Base-by-base conservation (phyloP, 92 coral and sea anemone species). In the Hydrozoanthus gracilis region DNA sequence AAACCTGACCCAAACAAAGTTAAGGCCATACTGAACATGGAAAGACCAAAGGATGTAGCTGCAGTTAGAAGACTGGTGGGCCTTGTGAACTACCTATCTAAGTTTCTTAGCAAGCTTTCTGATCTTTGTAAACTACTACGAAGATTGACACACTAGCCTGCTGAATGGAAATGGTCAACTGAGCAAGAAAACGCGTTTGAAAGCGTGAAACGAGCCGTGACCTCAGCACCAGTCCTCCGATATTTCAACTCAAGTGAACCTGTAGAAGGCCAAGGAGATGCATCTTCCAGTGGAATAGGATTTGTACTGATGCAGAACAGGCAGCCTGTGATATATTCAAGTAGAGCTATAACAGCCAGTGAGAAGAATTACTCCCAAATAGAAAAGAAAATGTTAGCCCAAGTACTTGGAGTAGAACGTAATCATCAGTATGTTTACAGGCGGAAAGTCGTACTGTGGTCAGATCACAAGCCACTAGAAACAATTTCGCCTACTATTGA, bases 31-130 rank as follows among this genome's bases (percentile, higher is more conserved):
- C 6, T 48, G 49, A 86, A 86, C 6, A 92, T 89, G 90, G 83
- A 82, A 58, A 44, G 68, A 60, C 91, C 92, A 4, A 20, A n/a
- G 7, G 89, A 89, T 48, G 83, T 89, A 7, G 69, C 78, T 2
- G 91, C 89, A 17, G 91, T 92, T 4, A 83, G 72, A 72, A 55
- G 94, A 51, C 78, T 82, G 15, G 80, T 91, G 35, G 92, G 94
- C 3, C 65, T 92, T 78, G 90, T 86, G 48, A 92, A 92, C 52
- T 92, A 86, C 71, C 83, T 54, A 13, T 54, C 61, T 7, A 82
- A 82, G 18, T 82, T 88, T 66, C 87, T 79, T 50, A 51, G 67
- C 71, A 51, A 78, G 72, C 87, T 88, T 10, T 88, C 91, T 39
- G 76, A 83, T 52, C 73, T 83, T 6, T 88, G 88, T 80, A 88